Evolutionary conservation across 2,797 vertebrate genomes (phyloP).

Genomic region (Sebastes matsubarae): DNA sequence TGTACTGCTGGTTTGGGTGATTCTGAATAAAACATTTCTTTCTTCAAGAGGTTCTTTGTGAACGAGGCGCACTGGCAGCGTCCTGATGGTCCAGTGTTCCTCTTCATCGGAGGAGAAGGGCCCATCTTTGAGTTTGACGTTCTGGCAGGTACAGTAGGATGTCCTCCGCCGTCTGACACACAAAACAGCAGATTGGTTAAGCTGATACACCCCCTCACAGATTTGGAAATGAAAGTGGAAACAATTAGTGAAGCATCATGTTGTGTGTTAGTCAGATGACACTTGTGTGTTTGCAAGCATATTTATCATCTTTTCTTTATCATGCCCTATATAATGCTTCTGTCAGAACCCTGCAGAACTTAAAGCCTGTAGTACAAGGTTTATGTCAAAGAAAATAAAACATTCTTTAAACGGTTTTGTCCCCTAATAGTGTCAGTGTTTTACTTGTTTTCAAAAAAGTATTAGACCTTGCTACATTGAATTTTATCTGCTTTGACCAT

Average conservation of each 20-base stretch:
- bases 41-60: constrained; percentile 83
- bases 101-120: constrained; percentile 87
- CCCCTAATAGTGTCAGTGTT: neutral
- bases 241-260: neutral
- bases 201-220: neutral
- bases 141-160: constrained; percentile 74
- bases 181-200: neutral
- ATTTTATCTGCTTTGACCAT: neutral
- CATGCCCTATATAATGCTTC: neutral
- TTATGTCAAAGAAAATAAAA: neutral
- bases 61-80: constrained; percentile 80
- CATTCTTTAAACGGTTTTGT: neutral
- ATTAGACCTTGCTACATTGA: neutral
- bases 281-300: neutral
- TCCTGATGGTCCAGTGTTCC: constrained; percentile 85
- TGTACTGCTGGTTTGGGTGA: neutral
- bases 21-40: neutral
- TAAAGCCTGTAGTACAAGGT: neutral
- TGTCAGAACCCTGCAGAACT: too few species aligned
- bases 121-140: constrained; percentile 78
- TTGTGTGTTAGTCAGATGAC: neutral
- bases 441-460: neutral
- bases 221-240: constrained; percentile 16
- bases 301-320: neutral
- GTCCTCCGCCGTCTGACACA: neutral